Conservation (phyloP, 2,113 vertebrate species). For the Anoplopoma fimbria region DNA sequence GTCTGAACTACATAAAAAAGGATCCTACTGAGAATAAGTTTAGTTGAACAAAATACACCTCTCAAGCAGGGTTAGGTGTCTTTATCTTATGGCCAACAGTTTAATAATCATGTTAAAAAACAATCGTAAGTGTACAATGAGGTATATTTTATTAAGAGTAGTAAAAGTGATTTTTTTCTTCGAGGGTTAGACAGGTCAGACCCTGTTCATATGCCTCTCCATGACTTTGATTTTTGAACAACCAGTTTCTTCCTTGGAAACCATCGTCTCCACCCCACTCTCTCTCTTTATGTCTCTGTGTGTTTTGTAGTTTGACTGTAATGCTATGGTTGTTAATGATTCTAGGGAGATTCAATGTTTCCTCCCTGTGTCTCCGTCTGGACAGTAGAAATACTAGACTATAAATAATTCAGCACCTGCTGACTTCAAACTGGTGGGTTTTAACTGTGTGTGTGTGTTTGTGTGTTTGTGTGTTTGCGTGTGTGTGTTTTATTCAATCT, state of each 20-base stretch:
- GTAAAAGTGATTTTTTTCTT: slow-evolving; percentile 15
- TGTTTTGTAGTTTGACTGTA: slow-evolving; percentile 23
- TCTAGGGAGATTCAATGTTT: slow-evolving; percentile 52
- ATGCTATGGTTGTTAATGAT: slow-evolving; percentile 61
- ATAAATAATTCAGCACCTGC: slow-evolving; percentile 68
- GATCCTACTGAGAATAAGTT: not conserved
- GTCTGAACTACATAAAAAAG: not conserved
- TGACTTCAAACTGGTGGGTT: slow-evolving; percentile 58
- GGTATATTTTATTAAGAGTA: not conserved
- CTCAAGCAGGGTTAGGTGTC: not conserved
- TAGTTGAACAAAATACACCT: not conserved
- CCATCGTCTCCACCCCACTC: not conserved
- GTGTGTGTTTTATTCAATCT: slow-evolving; percentile 30
- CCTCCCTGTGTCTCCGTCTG: slow-evolving; percentile 44
- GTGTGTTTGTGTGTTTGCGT: slow-evolving; percentile 14
- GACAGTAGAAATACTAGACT: slow-evolving; percentile 45
- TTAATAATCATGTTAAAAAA: not conserved
- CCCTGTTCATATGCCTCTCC: not conserved
- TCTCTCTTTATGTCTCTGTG: slow-evolving; percentile 18
- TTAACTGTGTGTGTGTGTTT: slow-evolving; percentile 7
- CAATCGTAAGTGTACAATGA: not conserved
- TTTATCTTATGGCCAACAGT: slow-evolving; percentile 10
- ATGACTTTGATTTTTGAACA: slow-evolving; percentile 42
- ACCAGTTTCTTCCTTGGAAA: slow-evolving; percentile 40
- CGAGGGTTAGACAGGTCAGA: slow-evolving; percentile 25